phyloP scores from a whole-genome alignment of 1,140 invertebrate species.

The Drosophila busckii region DNA sequence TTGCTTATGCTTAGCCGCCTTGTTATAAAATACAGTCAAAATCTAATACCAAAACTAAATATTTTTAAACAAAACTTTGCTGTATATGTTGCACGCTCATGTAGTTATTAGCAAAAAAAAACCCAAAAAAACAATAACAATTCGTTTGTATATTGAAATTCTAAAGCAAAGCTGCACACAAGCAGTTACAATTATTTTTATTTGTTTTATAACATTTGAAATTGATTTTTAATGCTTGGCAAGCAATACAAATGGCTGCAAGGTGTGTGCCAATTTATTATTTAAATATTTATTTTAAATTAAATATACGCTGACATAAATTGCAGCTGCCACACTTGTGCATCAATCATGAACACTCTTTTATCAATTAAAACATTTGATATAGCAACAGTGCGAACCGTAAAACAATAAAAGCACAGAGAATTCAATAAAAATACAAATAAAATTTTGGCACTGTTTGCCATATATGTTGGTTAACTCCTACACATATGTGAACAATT shows the following conservation, averaged over 20 bases:
- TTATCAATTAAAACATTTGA: too few relatives aligned
- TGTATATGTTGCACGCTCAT: constrained; percentile 66
- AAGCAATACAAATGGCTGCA: too few relatives aligned
- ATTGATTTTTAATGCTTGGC: constrained; percentile 10
- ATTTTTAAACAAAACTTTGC: constrained; percentile 23
- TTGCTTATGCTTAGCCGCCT: too few relatives aligned
- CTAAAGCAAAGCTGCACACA: constrained; percentile 15
- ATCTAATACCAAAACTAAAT: constrained; percentile 7
- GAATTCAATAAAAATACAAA: neutral
- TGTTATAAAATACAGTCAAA: constrained; percentile 6
- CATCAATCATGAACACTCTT: too few relatives aligned
- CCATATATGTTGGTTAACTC: constrained; percentile 49
- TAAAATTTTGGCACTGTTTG: neutral
- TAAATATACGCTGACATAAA: too few relatives aligned
- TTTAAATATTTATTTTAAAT: too few relatives aligned
- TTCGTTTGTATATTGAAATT: constrained; percentile 11
- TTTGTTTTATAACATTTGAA: constrained; percentile 2
- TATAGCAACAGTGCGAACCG: too few relatives aligned
- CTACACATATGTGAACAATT: constrained; percentile 3
- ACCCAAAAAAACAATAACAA: constrained; percentile 9
- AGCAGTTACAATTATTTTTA: constrained; percentile 13
- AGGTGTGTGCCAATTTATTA: too few relatives aligned
- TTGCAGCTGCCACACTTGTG: too few relatives aligned
- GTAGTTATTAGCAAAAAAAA: constrained; percentile 42
- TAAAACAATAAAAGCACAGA: too few relatives aligned